Conservation (phyloP, 2,797 vertebrate genomes). For the Chloroceryle inda region DNA sequence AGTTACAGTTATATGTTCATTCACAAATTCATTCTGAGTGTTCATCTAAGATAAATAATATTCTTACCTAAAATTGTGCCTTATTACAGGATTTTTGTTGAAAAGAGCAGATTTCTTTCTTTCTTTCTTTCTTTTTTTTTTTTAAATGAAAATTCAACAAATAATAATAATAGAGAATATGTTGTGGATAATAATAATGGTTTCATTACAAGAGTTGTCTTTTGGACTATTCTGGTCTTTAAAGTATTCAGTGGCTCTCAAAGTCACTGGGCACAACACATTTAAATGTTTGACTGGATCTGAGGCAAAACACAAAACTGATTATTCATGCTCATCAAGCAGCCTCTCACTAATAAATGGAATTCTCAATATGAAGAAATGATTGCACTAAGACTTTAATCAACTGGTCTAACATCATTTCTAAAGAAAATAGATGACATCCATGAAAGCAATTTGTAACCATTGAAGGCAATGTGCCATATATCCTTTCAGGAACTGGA, state of each 20-base stretch:
- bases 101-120: neutral
- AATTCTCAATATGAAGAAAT: neutral
- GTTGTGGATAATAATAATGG: neutral
- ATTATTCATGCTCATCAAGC: neutral
- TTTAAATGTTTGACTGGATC: neutral
- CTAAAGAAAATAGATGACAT: neutral
- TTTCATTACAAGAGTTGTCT: neutral
- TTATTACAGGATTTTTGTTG: neutral
- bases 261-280: neutral
- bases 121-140: neutral
- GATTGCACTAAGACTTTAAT: neutral
- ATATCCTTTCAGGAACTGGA: neutral
- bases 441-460: neutral
- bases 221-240: neutral
- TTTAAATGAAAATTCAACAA: neutral
- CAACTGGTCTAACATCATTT: neutral
- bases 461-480: neutral
- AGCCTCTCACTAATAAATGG: neutral
- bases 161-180: neutral
- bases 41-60: neutral
- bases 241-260: neutral
- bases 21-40: neutral
- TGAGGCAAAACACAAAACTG: neutral
- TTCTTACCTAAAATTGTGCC: neutral
- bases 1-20: neutral